Base-by-base conservation (phyloP, 1,140 invertebrate species). In the Phortica variegata region DNA sequence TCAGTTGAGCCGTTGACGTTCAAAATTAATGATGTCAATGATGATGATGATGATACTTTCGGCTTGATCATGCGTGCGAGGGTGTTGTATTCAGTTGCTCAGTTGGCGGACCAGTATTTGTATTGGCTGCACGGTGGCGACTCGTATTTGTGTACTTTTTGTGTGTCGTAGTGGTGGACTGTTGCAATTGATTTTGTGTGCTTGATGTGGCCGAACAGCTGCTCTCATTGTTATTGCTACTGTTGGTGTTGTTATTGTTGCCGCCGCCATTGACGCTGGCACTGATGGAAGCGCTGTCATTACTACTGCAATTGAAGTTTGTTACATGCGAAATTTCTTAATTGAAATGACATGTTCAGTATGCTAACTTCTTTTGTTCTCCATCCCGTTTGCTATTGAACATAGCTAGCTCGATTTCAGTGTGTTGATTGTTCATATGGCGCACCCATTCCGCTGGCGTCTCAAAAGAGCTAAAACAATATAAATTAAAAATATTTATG, bases 361-460 rank as follows among this genome's bases (percentile, higher is more conserved):
- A 71, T 59, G 65, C 61, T 50, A 56, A 71, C 49, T 65, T 60
- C 54, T 70, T 69, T 47, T 72, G 72, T 40, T 72, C 68, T 37
- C 52, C 62, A 43, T 74, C 68, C 54, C 70, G 72, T 54, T 74
- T 72, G 77, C 86, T 88, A 75, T 90, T 90, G 78, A 85, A 87
- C 60, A 88, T 76, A 58, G 88, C 87, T 74, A 91, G 76, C 79
- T 91, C 88, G 74, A 87, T 84, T 65, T 91, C 89, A 0, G 89
- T 90, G 72, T 91, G 89, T 43, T 86, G 84, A 51, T 82, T 87
- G 69, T 90, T 88, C 73, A 90, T 87, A 55, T 91, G 89, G 29
- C 87, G 83, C 10, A 90, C 89, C 89, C 89, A 91, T 77, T 89
- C 87, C 42, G 83, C 88, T 0, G 89, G 89, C 43, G 87, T 89